These are phyloP conservation scores for Clytia hemisphaerica DNA, from an alignment of 30 jellyfish, hydroid and myxozoan genomes.

Conservation along the genomic window DNA sequence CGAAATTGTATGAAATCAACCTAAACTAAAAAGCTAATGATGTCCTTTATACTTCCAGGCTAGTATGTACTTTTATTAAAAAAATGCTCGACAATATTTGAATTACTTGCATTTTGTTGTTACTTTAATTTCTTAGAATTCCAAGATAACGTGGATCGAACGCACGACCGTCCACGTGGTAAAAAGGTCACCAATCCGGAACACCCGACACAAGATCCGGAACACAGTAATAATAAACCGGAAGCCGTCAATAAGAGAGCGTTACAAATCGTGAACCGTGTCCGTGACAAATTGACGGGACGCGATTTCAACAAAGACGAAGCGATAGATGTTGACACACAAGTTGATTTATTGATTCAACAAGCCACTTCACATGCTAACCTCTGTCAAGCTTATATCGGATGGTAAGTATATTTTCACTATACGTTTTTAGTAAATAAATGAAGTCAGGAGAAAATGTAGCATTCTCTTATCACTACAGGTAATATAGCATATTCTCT, in stretches of 20 bases:
- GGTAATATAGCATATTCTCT: no score
- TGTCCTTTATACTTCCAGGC: no score
- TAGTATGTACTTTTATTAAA: no score
- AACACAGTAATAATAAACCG: slow-evolving; percentile 52
- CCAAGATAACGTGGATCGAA: slow-evolving; percentile 35
- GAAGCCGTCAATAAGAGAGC: slow-evolving; percentile 94
- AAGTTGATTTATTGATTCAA: slow-evolving; percentile 66
- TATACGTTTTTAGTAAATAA: no score
- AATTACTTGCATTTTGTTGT: no score
- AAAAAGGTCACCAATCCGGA: slow-evolving; percentile 22
- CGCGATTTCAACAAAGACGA: slow-evolving; percentile 82
- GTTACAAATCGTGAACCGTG: slow-evolving; percentile 74
- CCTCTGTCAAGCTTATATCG: slow-evolving; percentile 89
- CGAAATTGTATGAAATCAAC: no score
- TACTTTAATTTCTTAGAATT: slow-evolving; percentile 16
- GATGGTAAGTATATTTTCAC: no score
- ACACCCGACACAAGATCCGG: slow-evolving; percentile 29
- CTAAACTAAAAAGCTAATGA: no score
- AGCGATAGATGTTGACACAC: slow-evolving; percentile 71
- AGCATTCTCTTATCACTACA: no score
- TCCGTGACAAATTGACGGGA: slow-evolving; percentile 88
- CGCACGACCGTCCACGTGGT: slow-evolving; percentile 43
- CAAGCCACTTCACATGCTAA: slow-evolving; percentile 97
- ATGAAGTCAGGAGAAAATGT: no score
- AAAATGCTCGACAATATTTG: no score